Percentiles rank a stretch among this genome's conserved stretches.
phyloP scores from a whole-genome alignment of 2,797 vertebrate genomes.

The Melanotaenia maccullochi region DNA sequence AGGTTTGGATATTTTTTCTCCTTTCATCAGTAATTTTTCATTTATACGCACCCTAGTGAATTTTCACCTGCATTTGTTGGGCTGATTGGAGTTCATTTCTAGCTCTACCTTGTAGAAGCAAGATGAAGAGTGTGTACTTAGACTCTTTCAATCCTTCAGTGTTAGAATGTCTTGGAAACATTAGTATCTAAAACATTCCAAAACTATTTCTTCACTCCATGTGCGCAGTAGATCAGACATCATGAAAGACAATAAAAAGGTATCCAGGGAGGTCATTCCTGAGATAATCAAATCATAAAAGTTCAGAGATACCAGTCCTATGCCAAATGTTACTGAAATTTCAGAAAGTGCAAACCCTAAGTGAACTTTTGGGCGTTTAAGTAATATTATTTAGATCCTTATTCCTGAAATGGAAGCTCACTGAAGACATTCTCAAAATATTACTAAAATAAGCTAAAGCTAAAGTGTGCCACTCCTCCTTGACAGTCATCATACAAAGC shows the following conservation, averaged over 20 bases:
- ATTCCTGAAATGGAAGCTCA: neutral
- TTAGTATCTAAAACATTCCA: neutral
- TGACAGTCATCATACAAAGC: neutral
- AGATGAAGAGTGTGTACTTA: neutral
- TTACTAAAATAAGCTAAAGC: neutral
- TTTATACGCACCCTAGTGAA: no score
- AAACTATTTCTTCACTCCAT: neutral
- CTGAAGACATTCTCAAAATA: neutral
- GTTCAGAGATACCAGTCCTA: neutral
- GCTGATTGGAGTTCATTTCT: no score
- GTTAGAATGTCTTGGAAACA: neutral
- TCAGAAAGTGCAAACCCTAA: neutral
- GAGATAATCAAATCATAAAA: neutral
- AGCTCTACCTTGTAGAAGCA: neutral
- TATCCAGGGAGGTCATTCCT: neutral
- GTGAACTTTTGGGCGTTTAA: neutral
- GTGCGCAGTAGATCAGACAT: neutral
- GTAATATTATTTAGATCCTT: neutral
- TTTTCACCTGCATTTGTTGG: no score
- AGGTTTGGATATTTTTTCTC: no score
- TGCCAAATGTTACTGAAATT: constrained; percentile 1
- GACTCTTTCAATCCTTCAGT: no score
- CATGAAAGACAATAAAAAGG: neutral
- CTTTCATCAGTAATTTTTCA: no score
- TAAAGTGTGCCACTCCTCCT: neutral